Evolutionary conservation across 1,140 invertebrate genomes (phyloP).

Genomic region (Cheumatopsyche charites): DNA sequence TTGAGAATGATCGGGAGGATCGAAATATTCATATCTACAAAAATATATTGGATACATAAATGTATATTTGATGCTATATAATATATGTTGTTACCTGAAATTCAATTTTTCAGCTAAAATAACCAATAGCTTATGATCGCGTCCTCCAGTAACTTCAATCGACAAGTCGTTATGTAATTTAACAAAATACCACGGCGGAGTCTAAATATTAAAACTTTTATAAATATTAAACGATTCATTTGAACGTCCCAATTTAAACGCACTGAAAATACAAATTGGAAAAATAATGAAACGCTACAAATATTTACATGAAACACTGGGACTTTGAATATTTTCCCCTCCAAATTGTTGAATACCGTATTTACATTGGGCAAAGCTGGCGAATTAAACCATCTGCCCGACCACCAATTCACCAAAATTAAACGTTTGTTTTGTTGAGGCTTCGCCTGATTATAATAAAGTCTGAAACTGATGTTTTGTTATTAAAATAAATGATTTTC

Average conservation of each 20-base stretch:
- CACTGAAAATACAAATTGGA: no score
- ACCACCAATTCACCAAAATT: conserved; percentile 72
- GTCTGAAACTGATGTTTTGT: conserved; percentile 61
- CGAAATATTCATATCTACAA: conserved; percentile 67
- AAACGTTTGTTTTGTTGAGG: conserved; percentile 61
- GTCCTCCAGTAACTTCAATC: conserved; percentile 68
- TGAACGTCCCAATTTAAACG: no score
- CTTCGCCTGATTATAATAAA: conserved; percentile 72
- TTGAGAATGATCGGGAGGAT: conserved; percentile 71
- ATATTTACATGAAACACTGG: conserved; percentile 69
- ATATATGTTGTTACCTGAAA: conserved; percentile 59
- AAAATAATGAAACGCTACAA: no score
- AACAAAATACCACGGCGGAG: conserved; percentile 76
- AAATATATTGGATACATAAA: conserved; percentile 24
- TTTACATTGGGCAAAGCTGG: conserved; percentile 66
- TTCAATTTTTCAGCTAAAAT: conserved; percentile 69
- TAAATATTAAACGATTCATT: conserved; percentile 14
- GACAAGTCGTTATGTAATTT: conserved; percentile 64
- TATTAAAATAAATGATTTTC: not conserved
- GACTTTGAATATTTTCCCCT: conserved; percentile 65
- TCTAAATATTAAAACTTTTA: conserved; percentile 55
- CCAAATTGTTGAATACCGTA: conserved; percentile 67
- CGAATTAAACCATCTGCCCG: conserved; percentile 64
- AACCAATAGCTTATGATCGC: conserved; percentile 69
- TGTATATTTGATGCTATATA: not conserved